Base-by-base conservation (phyloP, 1,140 invertebrate species). In the Lasioglossum albipes region DNA sequence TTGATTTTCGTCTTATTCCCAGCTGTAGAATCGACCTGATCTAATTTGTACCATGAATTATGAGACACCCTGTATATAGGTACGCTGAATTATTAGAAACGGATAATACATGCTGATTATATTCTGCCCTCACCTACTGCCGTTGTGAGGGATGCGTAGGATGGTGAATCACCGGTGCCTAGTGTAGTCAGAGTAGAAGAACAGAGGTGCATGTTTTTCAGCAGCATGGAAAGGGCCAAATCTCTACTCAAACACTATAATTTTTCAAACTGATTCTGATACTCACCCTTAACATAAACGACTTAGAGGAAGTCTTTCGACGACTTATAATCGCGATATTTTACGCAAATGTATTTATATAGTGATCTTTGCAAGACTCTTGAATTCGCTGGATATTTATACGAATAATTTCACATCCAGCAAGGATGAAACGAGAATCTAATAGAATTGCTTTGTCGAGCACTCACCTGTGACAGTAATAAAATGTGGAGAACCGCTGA, bases 401-500 rank as follows among this genome's bases (percentile, higher is more conserved):
- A 45, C 22, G 18, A 27, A 6, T n/a, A 66, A 70, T 22, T 45
- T 79, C 22, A 4, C 0, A 75, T 27, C 59, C 9, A 20, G 16
- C 10, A 45, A 20, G 75, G 68, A 45, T 41, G 7, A 75, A 75
- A 68, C 62, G 45, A 85, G n/a, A 49, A 71, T 70, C 36, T 22
- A 18, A 54, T 65, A 2, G 27, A 45, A 42, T 9, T 66, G 16
- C 18, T 20, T 45, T 61, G 27, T 18, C 62, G 4, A 54, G 27
- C 9, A 79, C 65, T 75, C 89, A 94, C 94, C 94, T 90, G 94
- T 94, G 69, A 94, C 94, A 71, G 94, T 94, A 67, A 94, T 94
- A 73, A 94, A 94, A 75, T 94, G 94, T 18, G 94, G 93, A 22
- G 94, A 94, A 69, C 92, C 93, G 85, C 90, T 91, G 69, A 93